A percentile compares a stretch with the other conserved stretches of the same genome.
Conservation (phyloP, 2,113 vertebrate genomes). For the Heptranchias perlo region DNA sequence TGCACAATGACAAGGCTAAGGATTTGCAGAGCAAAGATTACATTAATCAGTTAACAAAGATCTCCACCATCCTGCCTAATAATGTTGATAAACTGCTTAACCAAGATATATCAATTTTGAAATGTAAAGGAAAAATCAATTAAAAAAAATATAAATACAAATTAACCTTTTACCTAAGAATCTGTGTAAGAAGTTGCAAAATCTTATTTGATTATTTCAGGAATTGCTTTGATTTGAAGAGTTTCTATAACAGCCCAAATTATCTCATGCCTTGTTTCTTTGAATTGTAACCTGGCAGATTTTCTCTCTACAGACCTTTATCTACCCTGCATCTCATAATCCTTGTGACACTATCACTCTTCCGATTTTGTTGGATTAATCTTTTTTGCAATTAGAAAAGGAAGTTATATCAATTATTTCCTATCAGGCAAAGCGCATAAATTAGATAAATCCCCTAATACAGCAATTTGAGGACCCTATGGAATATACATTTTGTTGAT, state of each 20-base stretch:
- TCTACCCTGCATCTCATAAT: background rate
- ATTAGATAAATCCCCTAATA: constrained; percentile 27
- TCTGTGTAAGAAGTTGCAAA: background rate
- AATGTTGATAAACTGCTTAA: background rate
- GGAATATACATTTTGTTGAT: constrained; percentile 32
- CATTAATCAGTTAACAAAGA: background rate
- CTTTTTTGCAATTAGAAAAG: constrained; percentile 28
- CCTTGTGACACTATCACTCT: background rate
- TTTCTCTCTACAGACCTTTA: background rate
- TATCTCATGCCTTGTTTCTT: background rate
- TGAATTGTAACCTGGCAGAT: background rate
- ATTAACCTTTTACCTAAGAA: background rate
- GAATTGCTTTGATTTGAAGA: constrained; percentile 1
- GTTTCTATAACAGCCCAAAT: background rate
- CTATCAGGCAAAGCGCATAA: background rate
- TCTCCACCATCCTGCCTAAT: background rate
- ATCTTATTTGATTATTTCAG: background rate
- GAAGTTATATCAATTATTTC: constrained; percentile 33
- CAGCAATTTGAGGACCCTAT: background rate
- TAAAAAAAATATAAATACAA: background rate
- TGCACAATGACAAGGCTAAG: background rate
- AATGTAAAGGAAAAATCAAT: background rate
- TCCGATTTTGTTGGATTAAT: background rate
- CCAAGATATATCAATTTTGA: background rate
- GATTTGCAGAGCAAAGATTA: background rate